These are phyloP conservation scores for Troides helena DNA, from an alignment of 2,888 invertebrate species.

Conservation along the genomic window DNA sequence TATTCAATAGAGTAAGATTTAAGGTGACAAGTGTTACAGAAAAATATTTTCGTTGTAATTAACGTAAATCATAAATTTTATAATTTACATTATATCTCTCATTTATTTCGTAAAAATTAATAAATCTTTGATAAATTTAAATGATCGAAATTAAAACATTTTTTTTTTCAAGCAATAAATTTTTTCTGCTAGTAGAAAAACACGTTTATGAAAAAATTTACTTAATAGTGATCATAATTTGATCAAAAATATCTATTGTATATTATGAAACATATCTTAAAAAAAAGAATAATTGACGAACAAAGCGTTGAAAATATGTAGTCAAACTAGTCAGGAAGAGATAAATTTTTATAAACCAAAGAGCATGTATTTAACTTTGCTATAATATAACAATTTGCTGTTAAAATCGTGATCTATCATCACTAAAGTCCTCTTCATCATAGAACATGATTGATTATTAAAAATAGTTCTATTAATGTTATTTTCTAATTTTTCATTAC, in stretches of 20 bases:
- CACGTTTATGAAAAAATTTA: not conserved
- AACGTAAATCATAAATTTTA: too few relatives aligned
- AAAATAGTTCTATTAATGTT: too few relatives aligned
- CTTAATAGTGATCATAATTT: not conserved
- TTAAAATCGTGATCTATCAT: not conserved
- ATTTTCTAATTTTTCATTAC: too few relatives aligned
- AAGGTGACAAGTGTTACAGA: too few relatives aligned
- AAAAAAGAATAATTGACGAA: constrained; percentile 18
- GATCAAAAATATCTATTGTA: not conserved
- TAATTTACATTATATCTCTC: too few relatives aligned
- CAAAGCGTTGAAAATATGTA: constrained; percentile 12
- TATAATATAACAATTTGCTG: constrained; percentile 4
- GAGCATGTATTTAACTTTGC: constrained; percentile 25
- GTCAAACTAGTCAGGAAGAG: constrained; percentile 30
- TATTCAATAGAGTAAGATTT: too few relatives aligned
- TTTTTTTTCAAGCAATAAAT: not conserved
- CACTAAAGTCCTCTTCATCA: too few relatives aligned
- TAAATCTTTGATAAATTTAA: not conserved
- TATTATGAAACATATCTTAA: constrained; percentile 4
- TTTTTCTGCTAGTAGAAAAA: not conserved
- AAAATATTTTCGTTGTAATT: too few relatives aligned
- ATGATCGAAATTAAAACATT: too few relatives aligned
- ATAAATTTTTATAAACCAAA: constrained; percentile 32
- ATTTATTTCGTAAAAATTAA: too few relatives aligned
- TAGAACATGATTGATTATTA: too few relatives aligned